Conservation (phyloP, 2,797 vertebrate species). For the Ataeniobius toweri region DNA sequence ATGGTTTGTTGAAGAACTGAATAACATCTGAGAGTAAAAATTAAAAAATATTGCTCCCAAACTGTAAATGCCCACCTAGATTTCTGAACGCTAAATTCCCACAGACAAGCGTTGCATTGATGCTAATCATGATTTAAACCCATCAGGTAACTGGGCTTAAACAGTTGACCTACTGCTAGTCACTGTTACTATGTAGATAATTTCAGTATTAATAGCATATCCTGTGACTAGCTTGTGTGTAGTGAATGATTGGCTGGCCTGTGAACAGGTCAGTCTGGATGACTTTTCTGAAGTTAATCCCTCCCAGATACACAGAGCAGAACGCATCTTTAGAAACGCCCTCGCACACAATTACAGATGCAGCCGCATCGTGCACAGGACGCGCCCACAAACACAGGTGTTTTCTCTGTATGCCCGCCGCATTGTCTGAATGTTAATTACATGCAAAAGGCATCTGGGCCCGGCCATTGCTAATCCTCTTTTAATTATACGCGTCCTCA, state of each 20-base stretch:
- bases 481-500: conserved; percentile 82
- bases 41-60: too few relatives aligned
- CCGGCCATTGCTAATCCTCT: conserved; percentile 80
- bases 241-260: conserved; percentile 46
- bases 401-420: conserved; percentile 69
- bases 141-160: too few relatives aligned
- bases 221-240: conserved; percentile 23
- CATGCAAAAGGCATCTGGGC: conserved; percentile 79
- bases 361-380: conserved; percentile 22
- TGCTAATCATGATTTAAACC: not conserved
- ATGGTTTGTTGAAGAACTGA: not conserved
- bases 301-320: conserved; percentile 31
- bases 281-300: conserved; percentile 65
- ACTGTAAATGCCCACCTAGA: too few relatives aligned
- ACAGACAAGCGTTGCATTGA: not conserved
- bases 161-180: not conserved
- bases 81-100: too few relatives aligned
- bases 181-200: conserved; percentile 20
- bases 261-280: conserved; percentile 59
- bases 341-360: conserved; percentile 25
- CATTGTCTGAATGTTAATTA: conserved; percentile 85
- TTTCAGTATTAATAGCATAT: conserved; percentile 38
- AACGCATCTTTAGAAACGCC: conserved; percentile 49
- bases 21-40: too few relatives aligned
- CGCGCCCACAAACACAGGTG: conserved; percentile 75